Evolutionary conservation across 2,797 vertebrate species (phyloP).

Genomic region (Chromis chromis): DNA sequence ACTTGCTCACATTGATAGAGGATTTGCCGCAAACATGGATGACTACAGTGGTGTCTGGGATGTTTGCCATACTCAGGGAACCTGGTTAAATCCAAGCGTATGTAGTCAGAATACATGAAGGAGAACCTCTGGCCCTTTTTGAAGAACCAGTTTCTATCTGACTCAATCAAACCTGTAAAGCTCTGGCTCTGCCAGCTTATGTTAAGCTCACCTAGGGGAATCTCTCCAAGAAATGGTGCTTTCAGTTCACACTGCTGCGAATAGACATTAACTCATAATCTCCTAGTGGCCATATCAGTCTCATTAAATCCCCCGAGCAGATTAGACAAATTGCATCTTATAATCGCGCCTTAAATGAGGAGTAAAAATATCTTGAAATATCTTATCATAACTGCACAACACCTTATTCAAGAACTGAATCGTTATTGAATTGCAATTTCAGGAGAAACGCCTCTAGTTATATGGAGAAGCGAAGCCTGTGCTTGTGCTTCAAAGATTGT

Average conservation of each 20-base stretch:
- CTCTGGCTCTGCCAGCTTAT: slow-evolving; percentile 61
- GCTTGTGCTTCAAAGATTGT: not conserved
- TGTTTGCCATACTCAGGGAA: slow-evolving; percentile 46
- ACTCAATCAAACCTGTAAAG: slow-evolving; percentile 65
- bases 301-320: slow-evolving; percentile 74
- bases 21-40: slow-evolving; percentile 68
- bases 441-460: slow-evolving; percentile 20
- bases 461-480: not conserved
- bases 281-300: slow-evolving; percentile 73
- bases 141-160: slow-evolving; percentile 46
- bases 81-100: slow-evolving; percentile 61
- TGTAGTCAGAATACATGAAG: slow-evolving; percentile 54
- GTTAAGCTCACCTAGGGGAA: slow-evolving; percentile 74
- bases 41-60: slow-evolving; percentile 40
- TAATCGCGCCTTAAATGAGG: slow-evolving; percentile 62
- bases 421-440: slow-evolving; percentile 37
- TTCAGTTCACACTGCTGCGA: slow-evolving; percentile 53
- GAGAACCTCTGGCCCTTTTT: slow-evolving; percentile 53
- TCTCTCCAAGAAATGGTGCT: slow-evolving; percentile 70
- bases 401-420: slow-evolving; percentile 37
- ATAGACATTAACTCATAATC: slow-evolving; percentile 73
- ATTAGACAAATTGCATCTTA: slow-evolving; percentile 79
- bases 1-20: slow-evolving; percentile 63
- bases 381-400: slow-evolving; percentile 32
- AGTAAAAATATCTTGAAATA: slow-evolving; percentile 52